A percentile compares a stretch with the other conserved stretches of the same genome.
Evolutionary conservation across 2,888 invertebrate species (phyloP).

Genomic region (Ceratothoa steindachneri): DNA sequence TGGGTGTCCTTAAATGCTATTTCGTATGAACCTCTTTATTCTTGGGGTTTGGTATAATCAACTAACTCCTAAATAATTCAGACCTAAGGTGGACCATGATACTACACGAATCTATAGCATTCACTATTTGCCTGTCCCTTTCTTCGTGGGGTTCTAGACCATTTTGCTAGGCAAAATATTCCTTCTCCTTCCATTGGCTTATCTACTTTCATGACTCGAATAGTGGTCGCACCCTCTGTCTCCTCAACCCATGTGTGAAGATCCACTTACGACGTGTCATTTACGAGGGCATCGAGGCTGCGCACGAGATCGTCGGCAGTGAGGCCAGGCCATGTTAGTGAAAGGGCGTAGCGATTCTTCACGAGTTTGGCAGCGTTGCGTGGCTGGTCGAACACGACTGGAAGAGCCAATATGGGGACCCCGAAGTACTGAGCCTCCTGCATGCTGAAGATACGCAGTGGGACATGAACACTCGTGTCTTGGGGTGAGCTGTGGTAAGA

Average conservation of each 20-base stretch:
- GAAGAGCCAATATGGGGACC: conserved; percentile 33
- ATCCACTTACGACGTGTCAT: conserved; percentile 8
- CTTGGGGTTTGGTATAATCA: too few species aligned
- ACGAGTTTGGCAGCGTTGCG: conserved; percentile 28
- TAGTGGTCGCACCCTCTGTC: not conserved
- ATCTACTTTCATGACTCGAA: too few species aligned
- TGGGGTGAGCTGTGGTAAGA: conserved; percentile 29
- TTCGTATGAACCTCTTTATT: too few species aligned
- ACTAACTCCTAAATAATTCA: too few species aligned
- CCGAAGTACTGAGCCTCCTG: conserved; percentile 39
- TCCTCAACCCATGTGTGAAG: not conserved
- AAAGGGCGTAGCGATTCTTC: conserved; percentile 15
- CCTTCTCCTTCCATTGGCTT: too few species aligned
- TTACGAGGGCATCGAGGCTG: conserved; percentile 10
- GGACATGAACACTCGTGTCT: conserved; percentile 29
- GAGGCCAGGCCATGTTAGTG: conserved; percentile 22
- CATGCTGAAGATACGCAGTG: conserved; percentile 32
- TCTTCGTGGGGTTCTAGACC: too few species aligned
- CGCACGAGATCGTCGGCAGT: conserved; percentile 15
- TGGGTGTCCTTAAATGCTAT: too few species aligned
- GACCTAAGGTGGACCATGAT: too few species aligned
- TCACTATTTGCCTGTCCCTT: too few species aligned
- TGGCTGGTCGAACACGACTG: conserved; percentile 31
- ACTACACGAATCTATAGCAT: too few species aligned
- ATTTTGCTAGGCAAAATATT: too few species aligned